phyloP scores from a whole-genome alignment of 2,797 vertebrate genomes.

The Pangasius macronema region DNA sequence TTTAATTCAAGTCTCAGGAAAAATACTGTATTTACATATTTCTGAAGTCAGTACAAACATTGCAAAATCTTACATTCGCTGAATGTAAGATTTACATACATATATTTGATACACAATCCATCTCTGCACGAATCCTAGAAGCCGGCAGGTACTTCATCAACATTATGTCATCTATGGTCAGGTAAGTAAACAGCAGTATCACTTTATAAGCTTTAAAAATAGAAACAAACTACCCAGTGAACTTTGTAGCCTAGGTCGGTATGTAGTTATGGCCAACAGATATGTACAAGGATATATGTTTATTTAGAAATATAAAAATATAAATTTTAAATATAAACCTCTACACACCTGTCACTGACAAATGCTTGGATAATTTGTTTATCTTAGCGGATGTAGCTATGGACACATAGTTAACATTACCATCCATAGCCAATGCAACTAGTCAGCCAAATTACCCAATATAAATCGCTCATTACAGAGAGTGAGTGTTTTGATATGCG shows the following conservation, averaged over 20 bases:
- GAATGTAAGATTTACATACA: too few relatives aligned
- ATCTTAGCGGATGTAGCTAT: neutral
- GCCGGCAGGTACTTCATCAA: too few relatives aligned
- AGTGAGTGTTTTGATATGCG: neutral
- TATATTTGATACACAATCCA: too few relatives aligned
- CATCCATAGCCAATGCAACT: neutral
- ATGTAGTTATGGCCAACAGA: neutral
- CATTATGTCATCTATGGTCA: too few relatives aligned
- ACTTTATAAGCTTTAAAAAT: neutral
- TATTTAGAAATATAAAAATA: neutral
- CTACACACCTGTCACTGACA: neutral
- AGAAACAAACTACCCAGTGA: too few relatives aligned
- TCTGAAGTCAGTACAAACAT: too few relatives aligned
- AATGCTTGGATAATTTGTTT: neutral
- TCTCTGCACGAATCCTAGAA: too few relatives aligned
- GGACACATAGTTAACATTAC: neutral
- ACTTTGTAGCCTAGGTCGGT: neutral
- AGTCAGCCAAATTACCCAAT: neutral
- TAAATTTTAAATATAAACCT: neutral
- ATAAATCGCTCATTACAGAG: neutral
- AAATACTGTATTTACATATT: too few relatives aligned
- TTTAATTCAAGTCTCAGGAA: neutral
- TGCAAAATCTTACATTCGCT: too few relatives aligned
- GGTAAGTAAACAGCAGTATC: neutral
- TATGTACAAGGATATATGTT: neutral